phyloP scores from a whole-genome alignment of 2,888 invertebrate species.

The Meloe dianella region DNA sequence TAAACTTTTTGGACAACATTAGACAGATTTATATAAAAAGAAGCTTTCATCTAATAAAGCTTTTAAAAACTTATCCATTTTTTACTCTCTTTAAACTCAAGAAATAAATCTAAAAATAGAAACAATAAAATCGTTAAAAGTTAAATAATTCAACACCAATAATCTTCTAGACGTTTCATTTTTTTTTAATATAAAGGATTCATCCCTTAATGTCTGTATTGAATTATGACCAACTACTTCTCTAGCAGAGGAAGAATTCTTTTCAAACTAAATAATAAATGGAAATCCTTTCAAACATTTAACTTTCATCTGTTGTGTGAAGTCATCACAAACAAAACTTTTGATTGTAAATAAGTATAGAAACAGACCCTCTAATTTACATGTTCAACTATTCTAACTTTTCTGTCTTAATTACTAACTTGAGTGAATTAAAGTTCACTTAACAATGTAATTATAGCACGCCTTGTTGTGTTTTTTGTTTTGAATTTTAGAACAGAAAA shows the following conservation, averaged over 20 bases:
- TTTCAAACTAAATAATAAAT: not conserved
- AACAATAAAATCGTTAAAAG: not conserved
- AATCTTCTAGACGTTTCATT: not conserved
- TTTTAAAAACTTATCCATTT: not conserved
- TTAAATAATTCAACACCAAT: not conserved
- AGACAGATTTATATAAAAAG: not conserved
- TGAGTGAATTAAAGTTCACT: not conserved
- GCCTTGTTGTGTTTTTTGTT: not conserved
- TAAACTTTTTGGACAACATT: not conserved
- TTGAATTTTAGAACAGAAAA: not conserved
- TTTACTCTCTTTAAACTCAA: not conserved
- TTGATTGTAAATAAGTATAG: not conserved
- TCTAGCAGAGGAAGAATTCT: conserved; percentile 17
- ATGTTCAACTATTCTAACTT: not conserved
- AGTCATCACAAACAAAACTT: not conserved
- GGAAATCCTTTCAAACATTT: not conserved
- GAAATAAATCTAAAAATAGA: not conserved
- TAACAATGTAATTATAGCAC: not conserved
- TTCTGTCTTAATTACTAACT: not conserved
- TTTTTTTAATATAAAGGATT: conserved; percentile 4
- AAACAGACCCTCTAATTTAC: not conserved
- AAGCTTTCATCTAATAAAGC: not conserved
- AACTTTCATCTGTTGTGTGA: not conserved
- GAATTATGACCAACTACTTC: conserved; percentile 22
- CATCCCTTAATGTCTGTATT: conserved; percentile 11